Evolutionary conservation across 1,140 invertebrate genomes (phyloP), one percentile per base, ranked within the genome.

Genomic region (Hycleus cichorii): DNA sequence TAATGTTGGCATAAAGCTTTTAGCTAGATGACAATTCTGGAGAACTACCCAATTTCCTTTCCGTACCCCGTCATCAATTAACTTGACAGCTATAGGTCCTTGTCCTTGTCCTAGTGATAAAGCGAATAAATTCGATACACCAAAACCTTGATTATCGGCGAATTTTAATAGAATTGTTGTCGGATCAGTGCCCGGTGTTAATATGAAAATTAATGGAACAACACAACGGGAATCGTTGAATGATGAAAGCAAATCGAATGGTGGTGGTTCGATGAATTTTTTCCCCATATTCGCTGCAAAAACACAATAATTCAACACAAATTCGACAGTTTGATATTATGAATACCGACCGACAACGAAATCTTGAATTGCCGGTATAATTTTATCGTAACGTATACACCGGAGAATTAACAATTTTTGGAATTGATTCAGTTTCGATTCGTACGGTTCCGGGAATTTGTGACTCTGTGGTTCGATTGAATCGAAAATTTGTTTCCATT

Each of bases 21-120:
- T 86, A 1, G 93, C 91, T 60, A 97, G 78, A 76, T 97, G 94
- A 72, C 93, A 97, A 74, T 97, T 97, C 77, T 97, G 93, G 46
- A 97, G 76, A 70, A 93, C 89, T 0, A 97, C 88, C 95, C 94
- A 97, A 24, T 78, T 78, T 2, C 91, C 90, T 64, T 83, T 82
- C 58, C 80, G 78, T 69, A 89, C 85, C 3, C 86, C 92, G 58
- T 81, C 80, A 69, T 88, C 81, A 44, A 97, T 93, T 69, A 95
- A 77, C 40, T 77, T 79, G 66, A 85, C 79, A 1, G 93, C 94
- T 61, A 92, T 89, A 27, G 82, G 90, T 45, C 88, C 85, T 84
- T 92, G 86, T 4, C 92, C 93, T 80, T 97, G 93, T 1, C 95
- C 95, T 39, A 97, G 75, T 1, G 93, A 97, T 65, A 97, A 88